A percentile compares a stretch with the other conserved stretches of the same genome.
Evolutionary conservation across 2,113 vertebrate species (phyloP).

Genomic region (Setophaga coronata): DNA sequence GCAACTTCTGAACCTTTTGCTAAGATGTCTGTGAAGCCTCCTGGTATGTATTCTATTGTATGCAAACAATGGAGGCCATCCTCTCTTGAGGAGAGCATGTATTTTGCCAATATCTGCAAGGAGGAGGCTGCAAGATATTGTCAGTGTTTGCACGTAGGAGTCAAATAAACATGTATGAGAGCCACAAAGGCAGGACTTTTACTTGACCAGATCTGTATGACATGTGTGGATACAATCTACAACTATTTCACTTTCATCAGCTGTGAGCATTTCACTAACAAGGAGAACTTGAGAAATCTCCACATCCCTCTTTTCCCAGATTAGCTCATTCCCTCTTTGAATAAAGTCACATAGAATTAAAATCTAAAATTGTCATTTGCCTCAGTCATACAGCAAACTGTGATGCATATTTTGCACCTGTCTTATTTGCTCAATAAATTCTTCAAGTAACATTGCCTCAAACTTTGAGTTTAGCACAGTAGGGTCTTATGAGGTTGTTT

Average conservation of each 20-base stretch:
- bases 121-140: neutral
- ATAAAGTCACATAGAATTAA: neutral
- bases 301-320: neutral
- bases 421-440: neutral
- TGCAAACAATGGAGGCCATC: neutral
- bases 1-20: neutral
- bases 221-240: rapidly evolving
- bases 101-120: neutral
- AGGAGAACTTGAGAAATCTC: neutral
- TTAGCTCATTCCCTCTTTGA: neutral
- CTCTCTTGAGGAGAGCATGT: neutral
- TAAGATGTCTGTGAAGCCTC: neutral
- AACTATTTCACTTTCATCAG: neutral
- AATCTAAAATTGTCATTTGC: neutral
- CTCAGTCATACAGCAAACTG: neutral
- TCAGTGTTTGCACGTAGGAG: neutral
- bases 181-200: neutral
- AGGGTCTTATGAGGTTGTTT: neutral
- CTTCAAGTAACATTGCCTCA: neutral
- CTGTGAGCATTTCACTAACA: neutral
- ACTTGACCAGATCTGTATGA: neutral
- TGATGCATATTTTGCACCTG: neutral
- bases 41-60: neutral
- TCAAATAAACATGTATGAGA: neutral
- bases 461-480: neutral